Evolutionary conservation across 1,140 invertebrate species (phyloP).

Genomic region (Drosophila cardini): DNA sequence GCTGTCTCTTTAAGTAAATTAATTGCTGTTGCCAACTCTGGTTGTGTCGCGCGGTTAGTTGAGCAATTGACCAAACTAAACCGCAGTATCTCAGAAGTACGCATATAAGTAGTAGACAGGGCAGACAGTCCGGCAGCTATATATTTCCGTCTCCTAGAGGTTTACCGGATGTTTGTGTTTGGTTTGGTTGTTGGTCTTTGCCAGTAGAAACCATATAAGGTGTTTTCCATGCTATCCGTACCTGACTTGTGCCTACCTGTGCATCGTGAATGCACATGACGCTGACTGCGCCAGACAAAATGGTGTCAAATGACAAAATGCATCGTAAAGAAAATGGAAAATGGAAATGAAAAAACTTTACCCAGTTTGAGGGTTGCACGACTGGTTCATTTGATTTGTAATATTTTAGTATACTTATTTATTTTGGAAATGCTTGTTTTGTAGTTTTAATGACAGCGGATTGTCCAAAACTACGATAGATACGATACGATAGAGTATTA

Average conservation of each 20-base stretch:
- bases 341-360: slow-evolving; percentile 55
- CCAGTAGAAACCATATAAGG: slow-evolving; percentile 72
- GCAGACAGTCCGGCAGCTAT: slow-evolving; percentile 29
- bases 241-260: neutral
- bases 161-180: slow-evolving; percentile 55
- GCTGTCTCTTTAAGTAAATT: slow-evolving; percentile 56
- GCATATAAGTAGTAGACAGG: slow-evolving; percentile 30
- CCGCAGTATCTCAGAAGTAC: slow-evolving; percentile 57
- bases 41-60: slow-evolving; percentile 65
- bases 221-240: slow-evolving; percentile 39
- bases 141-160: neutral
- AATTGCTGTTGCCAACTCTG: slow-evolving; percentile 54
- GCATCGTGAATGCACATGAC: slow-evolving; percentile 28
- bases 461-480: too few relatives aligned
- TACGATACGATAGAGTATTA: too few relatives aligned
- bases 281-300: slow-evolving; percentile 64
- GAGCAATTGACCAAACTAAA: slow-evolving; percentile 76
- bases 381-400: slow-evolving; percentile 22
- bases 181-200: slow-evolving; percentile 39
- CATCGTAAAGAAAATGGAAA: slow-evolving; percentile 69
- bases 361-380: slow-evolving; percentile 37
- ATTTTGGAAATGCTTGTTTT: too few relatives aligned
- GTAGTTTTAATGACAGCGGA: too few relatives aligned
- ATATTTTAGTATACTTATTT: too few relatives aligned
- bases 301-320: slow-evolving; percentile 80